Conservation (phyloP, 2,888 invertebrate species). For the Daptonema setosum region DNA sequence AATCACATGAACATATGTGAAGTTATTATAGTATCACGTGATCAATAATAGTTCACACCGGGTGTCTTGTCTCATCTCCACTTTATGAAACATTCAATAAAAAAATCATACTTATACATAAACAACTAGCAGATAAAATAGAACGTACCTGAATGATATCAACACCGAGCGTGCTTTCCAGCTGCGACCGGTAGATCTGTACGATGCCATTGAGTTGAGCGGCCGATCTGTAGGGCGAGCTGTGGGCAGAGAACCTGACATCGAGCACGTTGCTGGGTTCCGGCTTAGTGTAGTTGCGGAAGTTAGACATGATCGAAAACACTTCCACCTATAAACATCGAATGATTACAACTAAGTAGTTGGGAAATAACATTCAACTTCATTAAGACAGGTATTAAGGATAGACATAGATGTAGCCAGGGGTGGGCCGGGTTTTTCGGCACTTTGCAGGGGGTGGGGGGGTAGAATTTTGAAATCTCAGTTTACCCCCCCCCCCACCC, state of each 20-base stretch:
- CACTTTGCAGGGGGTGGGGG: too few relatives aligned
- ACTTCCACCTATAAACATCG: slow-evolving; percentile 68
- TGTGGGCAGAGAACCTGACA: slow-evolving; percentile 20
- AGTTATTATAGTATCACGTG: too few relatives aligned
- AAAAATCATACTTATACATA: background rate
- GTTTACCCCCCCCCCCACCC: too few relatives aligned
- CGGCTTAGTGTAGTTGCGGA: background rate
- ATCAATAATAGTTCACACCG: too few relatives aligned
- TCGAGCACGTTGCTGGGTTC: slow-evolving; percentile 14
- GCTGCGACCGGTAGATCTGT: slow-evolving; percentile 67
- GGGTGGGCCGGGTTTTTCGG: too few relatives aligned
- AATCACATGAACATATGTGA: too few relatives aligned
- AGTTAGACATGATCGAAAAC: slow-evolving; percentile 60
- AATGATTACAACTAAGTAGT: too few relatives aligned
- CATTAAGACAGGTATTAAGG: too few relatives aligned
- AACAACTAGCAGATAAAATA: too few relatives aligned
- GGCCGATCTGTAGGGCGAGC: slow-evolving; percentile 43
- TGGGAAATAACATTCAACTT: too few relatives aligned
- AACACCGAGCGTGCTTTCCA: slow-evolving; percentile 23
- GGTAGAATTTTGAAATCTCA: too few relatives aligned
- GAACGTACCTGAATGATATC: slow-evolving; percentile 4
- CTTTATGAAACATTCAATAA: slow-evolving; percentile 18
- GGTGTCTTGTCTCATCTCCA: slow-evolving; percentile 80
- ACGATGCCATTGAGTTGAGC: slow-evolving; percentile 80
- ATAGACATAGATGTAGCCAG: too few relatives aligned